These are phyloP conservation scores for Apodemus agrarius DNA, from an alignment of 2,797 vertebrate species.

Conservation along the genomic window DNA sequence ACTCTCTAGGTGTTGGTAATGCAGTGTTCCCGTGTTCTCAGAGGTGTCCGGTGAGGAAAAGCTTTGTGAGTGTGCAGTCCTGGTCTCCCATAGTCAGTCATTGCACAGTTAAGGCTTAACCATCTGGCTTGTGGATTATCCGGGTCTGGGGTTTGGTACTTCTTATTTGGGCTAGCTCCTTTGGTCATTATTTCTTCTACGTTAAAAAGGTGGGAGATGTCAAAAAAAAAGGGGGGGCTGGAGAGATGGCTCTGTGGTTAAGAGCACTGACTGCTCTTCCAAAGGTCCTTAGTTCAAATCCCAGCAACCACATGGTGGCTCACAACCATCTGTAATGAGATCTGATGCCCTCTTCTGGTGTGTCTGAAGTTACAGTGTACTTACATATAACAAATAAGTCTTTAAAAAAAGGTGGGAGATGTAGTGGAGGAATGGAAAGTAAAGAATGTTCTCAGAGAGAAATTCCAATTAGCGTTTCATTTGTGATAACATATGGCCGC, in stretches of 20 bases:
- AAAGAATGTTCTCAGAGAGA: not conserved
- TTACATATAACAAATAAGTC: no score
- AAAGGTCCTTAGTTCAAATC: no score
- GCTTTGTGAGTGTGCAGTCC: not conserved
- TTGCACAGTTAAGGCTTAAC: not conserved
- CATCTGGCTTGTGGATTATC: not conserved
- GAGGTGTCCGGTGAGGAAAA: not conserved
- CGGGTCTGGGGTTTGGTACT: not conserved
- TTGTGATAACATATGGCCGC: not conserved
- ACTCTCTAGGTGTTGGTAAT: not conserved
- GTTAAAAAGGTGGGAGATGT: no score
- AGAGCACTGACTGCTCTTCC: no score
- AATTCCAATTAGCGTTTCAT: constrained; percentile 46
- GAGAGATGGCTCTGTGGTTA: no score
- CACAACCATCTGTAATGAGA: no score
- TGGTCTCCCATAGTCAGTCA: not conserved
- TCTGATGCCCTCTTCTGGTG: no score
- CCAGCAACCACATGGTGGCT: no score
- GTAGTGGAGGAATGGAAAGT: not conserved
- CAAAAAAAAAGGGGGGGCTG: no score
- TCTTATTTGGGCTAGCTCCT: not conserved
- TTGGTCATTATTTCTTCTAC: constrained; percentile 32
- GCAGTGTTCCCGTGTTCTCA: not conserved
- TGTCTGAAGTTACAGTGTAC: no score
- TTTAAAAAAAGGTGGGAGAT: not conserved